Evolutionary conservation across 2,797 vertebrate species (phyloP), one percentile per base, ranked within the genome.

Genomic region (Galaxias olidus): DNA sequence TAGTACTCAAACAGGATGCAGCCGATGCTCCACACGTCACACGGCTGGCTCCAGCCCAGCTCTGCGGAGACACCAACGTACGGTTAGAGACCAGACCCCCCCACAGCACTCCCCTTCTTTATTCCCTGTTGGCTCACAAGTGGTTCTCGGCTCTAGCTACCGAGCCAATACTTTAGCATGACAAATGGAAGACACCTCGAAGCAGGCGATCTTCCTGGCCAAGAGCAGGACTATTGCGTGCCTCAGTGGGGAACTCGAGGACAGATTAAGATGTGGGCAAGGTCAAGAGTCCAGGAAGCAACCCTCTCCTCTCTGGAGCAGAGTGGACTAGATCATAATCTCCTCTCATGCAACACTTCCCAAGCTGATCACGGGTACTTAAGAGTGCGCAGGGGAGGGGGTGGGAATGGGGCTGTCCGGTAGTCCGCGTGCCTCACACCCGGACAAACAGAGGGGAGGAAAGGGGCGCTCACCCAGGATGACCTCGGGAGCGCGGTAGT

Each of bases 1-100:
- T 99, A 99, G 85, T 98, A 99, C 86, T 99, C 98, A 63, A 99
- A 99, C 79, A 99, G 88, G 87, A 99, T 99, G 63, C 96, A 98
- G 78, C 97, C 98, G 11, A 97, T 94, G 80, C 98, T 99, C 98
- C 98, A 99, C 53, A 99, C 97, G 1, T 99, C 98, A 83, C 98
- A 99, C 0, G 97, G 96, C 80, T 99, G 96, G 50, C 90, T 94
- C 98, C 98, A 99, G 43, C 98, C 98, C 68, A 99, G 85, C 82
- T 99, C 98, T 99, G 77, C 48, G 17, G 15, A 46, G 4, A 41
- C 14, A 66, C 72, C 41, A 63, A 2, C 20, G 0, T 8, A 51
- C 1, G 45, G 44, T 8, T 12, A 15, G 12, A 48, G 8, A 47
- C 17, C 4, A 19, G n/a, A n/a, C n/a, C n/a, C n/a, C n/a, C n/a